These are phyloP conservation scores for Cariama cristata DNA, from an alignment of 2,113 vertebrate genomes.

Conservation along the genomic window DNA sequence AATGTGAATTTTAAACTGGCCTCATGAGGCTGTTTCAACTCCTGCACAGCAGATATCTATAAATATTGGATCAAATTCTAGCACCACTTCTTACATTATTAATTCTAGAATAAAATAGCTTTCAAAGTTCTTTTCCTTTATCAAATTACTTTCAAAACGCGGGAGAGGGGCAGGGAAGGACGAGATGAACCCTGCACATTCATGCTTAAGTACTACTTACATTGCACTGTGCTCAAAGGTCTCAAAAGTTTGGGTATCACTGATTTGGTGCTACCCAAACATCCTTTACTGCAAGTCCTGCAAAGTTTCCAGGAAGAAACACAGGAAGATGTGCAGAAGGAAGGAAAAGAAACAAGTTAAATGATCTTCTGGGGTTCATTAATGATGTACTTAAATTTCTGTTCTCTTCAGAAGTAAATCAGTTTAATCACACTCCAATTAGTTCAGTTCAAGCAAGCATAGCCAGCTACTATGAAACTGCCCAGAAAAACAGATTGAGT, in stretches of 20 bases:
- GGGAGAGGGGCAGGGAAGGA: background rate
- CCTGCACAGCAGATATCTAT: constrained; percentile 10
- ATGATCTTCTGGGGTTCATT: background rate
- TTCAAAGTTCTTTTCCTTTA: background rate
- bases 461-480: background rate
- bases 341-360: background rate
- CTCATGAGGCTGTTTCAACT: background rate
- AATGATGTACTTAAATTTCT: background rate
- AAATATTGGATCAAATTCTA: constrained; percentile 32
- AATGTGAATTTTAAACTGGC: background rate
- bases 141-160: background rate
- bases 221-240: background rate
- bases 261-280: background rate
- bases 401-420: constrained; percentile 16
- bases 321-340: background rate
- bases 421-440: constrained; percentile 41
- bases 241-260: background rate
- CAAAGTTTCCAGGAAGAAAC: background rate
- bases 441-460: background rate
- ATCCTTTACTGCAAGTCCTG: background rate
- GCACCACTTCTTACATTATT: background rate
- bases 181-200: accelerated
- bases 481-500: background rate
- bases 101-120: constrained; percentile 9
- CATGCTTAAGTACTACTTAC: background rate